phyloP scores from a whole-genome alignment of 1,140 invertebrate genomes.

The Sarcophaga bullata region DNA sequence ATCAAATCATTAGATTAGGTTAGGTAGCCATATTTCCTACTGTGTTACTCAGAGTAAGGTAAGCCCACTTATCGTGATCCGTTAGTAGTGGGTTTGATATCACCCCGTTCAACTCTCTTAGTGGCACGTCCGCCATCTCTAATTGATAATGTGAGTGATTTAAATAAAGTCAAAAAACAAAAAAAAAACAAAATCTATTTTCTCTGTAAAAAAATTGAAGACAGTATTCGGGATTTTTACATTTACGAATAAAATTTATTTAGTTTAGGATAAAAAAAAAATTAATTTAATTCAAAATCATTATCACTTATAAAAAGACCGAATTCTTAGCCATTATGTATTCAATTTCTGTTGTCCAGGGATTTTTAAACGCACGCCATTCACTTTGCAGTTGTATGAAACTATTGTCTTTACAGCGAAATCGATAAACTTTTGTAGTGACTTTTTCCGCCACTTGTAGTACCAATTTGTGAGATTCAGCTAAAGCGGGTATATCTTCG shows the following conservation, averaged over 20 bases:
- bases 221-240: too few relatives aligned
- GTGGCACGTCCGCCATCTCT: too few relatives aligned
- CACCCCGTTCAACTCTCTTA: too few relatives aligned
- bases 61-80: too few relatives aligned
- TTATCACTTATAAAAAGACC: constrained; percentile 71
- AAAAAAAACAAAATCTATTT: too few relatives aligned
- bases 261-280: background rate
- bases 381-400: constrained; percentile 81
- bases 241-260: background rate
- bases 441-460: constrained; percentile 74
- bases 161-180: too few relatives aligned
- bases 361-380: constrained; percentile 89
- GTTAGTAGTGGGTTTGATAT: too few relatives aligned
- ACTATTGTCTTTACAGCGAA: constrained; percentile 80
- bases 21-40: too few relatives aligned
- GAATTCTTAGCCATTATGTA: constrained; percentile 88
- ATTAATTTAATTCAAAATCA: background rate
- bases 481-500: constrained; percentile 83
- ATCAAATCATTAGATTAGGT: too few relatives aligned
- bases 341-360: constrained; percentile 92
- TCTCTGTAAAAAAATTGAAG: too few relatives aligned
- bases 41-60: too few relatives aligned
- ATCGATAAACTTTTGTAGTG: constrained; percentile 79
- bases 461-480: constrained; percentile 85
- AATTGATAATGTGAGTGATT: too few relatives aligned